Percentiles rank a stretch among this genome's conserved stretches.
Conservation (phyloP, 2,888 invertebrate species). For the Hyalella azteca region DNA sequence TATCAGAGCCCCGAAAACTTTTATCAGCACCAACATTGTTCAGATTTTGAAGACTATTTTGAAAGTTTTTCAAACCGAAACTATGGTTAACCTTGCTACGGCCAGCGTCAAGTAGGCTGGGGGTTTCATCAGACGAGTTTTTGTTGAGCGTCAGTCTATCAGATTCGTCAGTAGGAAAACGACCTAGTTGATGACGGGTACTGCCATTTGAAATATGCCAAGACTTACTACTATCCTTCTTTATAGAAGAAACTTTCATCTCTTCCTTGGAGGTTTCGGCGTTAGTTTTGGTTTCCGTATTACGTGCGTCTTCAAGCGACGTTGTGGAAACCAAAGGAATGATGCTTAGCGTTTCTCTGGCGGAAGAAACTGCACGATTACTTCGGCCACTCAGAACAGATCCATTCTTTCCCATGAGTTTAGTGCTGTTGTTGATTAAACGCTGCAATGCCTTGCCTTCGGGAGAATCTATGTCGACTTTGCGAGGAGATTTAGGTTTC, state of each 20-base stretch:
- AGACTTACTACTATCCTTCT: too few relatives aligned
- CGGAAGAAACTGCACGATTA: neutral
- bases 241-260: too few relatives aligned
- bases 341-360: neutral
- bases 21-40: neutral
- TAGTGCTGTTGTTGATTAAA: neutral
- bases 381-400: neutral
- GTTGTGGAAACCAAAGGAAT: neutral
- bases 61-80: conserved; percentile 24
- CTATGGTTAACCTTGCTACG: conserved; percentile 20
- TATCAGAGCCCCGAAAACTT: neutral
- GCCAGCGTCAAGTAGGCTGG: neutral
- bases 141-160: neutral
- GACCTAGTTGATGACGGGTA: neutral
- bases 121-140: neutral
- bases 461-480: neutral
- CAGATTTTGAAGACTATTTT: neutral
- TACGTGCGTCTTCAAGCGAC: neutral
- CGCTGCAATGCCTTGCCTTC: conserved; percentile 2
- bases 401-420: neutral
- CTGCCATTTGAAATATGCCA: neutral
- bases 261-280: too few relatives aligned
- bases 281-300: neutral
- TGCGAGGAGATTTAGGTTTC: neutral
- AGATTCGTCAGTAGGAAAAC: conserved; percentile 7